Conservation (phyloP, 1,140 invertebrate species). For the Drosophila ananassae region DNA sequence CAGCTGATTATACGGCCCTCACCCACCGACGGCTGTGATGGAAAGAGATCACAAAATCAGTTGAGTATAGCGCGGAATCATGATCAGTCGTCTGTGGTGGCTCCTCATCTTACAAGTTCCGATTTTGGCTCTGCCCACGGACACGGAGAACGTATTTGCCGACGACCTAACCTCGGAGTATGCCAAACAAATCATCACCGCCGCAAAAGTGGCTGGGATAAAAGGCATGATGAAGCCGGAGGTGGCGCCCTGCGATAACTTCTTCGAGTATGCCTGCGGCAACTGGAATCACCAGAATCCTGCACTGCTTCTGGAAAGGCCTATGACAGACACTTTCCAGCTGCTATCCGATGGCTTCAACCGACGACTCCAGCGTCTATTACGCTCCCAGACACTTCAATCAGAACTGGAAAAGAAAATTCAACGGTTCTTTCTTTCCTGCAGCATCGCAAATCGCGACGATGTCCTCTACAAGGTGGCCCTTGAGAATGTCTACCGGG, state of each 20-base stretch:
- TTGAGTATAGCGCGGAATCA: constrained; percentile 19
- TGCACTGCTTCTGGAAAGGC: constrained; percentile 45
- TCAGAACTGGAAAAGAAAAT: constrained; percentile 54
- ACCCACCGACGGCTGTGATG: neutral
- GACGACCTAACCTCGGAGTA: constrained; percentile 20
- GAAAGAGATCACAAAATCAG: constrained; percentile 40
- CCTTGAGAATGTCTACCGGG: constrained; percentile 46
- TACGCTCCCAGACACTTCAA: constrained; percentile 31
- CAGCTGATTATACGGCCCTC: constrained; percentile 41
- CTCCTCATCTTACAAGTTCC: neutral
- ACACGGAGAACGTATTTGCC: neutral
- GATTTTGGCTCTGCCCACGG: neutral
- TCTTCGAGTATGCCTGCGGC: constrained; percentile 88
- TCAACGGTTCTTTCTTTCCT: constrained; percentile 62
- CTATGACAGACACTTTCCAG: constrained; percentile 62
- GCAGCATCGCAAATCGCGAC: constrained; percentile 27
- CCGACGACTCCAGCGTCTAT: constrained; percentile 32
- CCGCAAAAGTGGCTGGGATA: constrained; percentile 68
- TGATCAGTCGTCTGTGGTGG: constrained; percentile 3
- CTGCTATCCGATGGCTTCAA: constrained; percentile 57
- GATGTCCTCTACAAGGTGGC: constrained; percentile 53
- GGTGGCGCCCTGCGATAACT: constrained; percentile 87
- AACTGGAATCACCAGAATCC: constrained; percentile 86
- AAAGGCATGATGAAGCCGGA: constrained; percentile 83
- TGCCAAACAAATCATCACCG: constrained; percentile 53